These are phyloP conservation scores for Magallana gigas DNA, from an alignment of 1,140 invertebrate genomes.

Conservation along the genomic window DNA sequence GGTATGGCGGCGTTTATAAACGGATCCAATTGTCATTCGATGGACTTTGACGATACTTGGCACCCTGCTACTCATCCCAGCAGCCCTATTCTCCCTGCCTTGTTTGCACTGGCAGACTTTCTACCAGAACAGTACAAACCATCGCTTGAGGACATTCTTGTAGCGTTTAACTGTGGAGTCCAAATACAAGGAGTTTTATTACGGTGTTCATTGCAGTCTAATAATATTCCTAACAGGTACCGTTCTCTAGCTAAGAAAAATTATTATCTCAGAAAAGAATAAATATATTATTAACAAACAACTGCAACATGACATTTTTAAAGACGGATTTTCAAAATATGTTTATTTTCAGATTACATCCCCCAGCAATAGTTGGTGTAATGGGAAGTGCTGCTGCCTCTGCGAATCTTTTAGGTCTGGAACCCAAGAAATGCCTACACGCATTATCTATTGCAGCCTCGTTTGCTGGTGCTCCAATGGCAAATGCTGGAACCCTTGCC, in stretches of 20 bases:
- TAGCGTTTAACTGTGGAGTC: slow-evolving; percentile 72
- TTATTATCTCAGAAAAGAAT: background rate
- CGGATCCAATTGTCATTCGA: slow-evolving; percentile 69
- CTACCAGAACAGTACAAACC: slow-evolving; percentile 55
- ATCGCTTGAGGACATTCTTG: slow-evolving; percentile 62
- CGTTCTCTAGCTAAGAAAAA: background rate
- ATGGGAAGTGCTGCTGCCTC: slow-evolving; percentile 74
- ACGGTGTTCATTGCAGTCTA: slow-evolving; percentile 63
- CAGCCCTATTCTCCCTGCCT: slow-evolving; percentile 69
- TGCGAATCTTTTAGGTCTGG: slow-evolving; percentile 63
- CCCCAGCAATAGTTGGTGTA: slow-evolving; percentile 72
- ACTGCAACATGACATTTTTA: no score
- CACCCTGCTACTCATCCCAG: slow-evolving; percentile 72
- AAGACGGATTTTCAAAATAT: no score
- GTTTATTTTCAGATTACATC: slow-evolving; percentile 66
- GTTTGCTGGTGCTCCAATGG: slow-evolving; percentile 74
- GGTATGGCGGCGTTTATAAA: slow-evolving; percentile 69
- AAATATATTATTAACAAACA: background rate
- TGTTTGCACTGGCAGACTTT: slow-evolving; percentile 67
- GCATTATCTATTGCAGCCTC: slow-evolving; percentile 72
- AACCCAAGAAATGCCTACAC: slow-evolving; percentile 61
- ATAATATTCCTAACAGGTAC: slow-evolving; percentile 69
- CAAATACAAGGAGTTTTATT: slow-evolving; percentile 70
- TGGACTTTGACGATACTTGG: slow-evolving; percentile 75
- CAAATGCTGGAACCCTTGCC: slow-evolving; percentile 73